Evolutionary conservation across 2,888 invertebrate species (phyloP).

Genomic region (Trachelus iudaicus): DNA sequence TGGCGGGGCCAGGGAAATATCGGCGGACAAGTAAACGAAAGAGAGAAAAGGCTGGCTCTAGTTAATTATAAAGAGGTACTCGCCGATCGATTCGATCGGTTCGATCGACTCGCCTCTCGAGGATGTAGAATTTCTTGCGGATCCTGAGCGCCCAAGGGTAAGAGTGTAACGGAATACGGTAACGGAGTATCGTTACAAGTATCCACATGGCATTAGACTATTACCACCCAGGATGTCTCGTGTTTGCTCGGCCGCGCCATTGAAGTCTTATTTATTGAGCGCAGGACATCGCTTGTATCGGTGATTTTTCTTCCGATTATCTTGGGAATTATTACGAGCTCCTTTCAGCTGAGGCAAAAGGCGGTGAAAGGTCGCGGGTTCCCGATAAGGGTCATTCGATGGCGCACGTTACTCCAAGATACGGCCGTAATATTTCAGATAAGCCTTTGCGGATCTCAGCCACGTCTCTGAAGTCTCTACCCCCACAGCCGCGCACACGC

Average conservation of each 20-base stretch:
- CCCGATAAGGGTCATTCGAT: conserved; percentile 53
- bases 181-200: conserved; percentile 32
- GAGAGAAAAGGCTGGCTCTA: too few relatives aligned
- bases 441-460: conserved; percentile 21
- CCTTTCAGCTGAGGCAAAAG: conserved; percentile 4
- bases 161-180: conserved; percentile 18
- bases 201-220: conserved; percentile 46
- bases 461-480: too few relatives aligned
- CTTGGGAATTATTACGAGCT: conserved; percentile 48
- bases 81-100: too few relatives aligned
- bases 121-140: conserved; percentile 17
- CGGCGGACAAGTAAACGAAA: not conserved
- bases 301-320: conserved; percentile 41
- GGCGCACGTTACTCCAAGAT: conserved; percentile 21
- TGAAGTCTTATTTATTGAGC: conserved; percentile 59
- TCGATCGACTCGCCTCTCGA: too few relatives aligned
- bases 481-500: not conserved
- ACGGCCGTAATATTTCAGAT: conserved; percentile 46
- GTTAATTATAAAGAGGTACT: too few relatives aligned
- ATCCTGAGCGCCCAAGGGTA: conserved; percentile 10
- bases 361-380: conserved; percentile 47
- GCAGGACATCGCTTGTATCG: conserved; percentile 30
- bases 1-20: not conserved
- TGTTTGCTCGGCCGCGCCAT: conserved; percentile 42
- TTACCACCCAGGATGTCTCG: conserved; percentile 55